phyloP scores from a whole-genome alignment of 1,140 invertebrate species.

The Drosophila gunungcola region DNA sequence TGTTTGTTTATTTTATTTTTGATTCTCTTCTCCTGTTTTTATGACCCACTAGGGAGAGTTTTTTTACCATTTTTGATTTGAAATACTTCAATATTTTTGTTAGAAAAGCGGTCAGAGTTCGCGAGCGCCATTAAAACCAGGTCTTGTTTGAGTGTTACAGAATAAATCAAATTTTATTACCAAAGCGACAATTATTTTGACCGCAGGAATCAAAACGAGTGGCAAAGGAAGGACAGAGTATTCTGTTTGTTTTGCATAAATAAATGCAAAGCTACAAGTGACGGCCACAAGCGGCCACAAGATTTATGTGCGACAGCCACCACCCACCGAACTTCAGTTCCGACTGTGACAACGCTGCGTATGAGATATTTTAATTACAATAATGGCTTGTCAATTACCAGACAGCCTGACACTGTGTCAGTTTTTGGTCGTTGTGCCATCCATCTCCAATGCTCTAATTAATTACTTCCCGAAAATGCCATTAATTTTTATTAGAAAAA shows the following conservation, averaged over 20 bases:
- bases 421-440: conserved; percentile 37
- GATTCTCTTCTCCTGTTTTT: no score
- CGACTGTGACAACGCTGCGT: conserved; percentile 41
- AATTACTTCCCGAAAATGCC: conserved; percentile 58
- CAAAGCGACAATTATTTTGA: conserved; percentile 75
- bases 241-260: conserved; percentile 46
- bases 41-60: no score
- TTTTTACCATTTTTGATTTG: conserved; percentile 27
- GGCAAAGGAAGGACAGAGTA: conserved; percentile 35
- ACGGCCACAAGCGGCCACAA: conserved; percentile 38
- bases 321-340: not conserved
- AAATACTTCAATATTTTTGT: conserved; percentile 34
- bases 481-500: conserved; percentile 55
- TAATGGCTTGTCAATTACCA: conserved; percentile 80
- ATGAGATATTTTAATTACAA: conserved; percentile 83
- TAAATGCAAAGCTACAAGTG: conserved; percentile 64
- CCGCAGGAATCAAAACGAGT: conserved; percentile 62
- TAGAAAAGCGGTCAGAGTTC: conserved; percentile 19
- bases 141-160: conserved; percentile 21
- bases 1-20: no score
- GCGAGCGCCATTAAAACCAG: conserved; percentile 59
- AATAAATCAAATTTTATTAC: conserved; percentile 79
- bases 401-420: conserved; percentile 60
- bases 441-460: conserved; percentile 55
- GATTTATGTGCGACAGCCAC: conserved; percentile 57